Base-by-base conservation (phyloP, 1,140 invertebrate genomes). In the Berghia stephanieae region DNA sequence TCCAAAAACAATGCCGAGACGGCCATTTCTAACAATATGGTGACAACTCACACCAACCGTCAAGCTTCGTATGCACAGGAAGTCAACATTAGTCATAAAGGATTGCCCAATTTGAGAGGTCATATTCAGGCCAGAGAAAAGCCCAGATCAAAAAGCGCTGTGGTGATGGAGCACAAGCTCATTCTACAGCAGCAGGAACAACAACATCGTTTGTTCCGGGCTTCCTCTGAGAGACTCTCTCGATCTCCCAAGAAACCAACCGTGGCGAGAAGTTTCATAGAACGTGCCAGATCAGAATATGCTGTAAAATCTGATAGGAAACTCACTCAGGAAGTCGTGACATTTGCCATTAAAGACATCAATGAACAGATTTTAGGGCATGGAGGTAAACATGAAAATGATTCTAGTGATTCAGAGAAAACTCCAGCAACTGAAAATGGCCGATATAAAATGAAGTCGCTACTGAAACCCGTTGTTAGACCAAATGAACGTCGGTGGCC, bases 381-480 rank as follows among this genome's bases (percentile, higher is more conserved):
- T 16, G 3, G 34, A 24, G 27, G 76, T 73, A 18, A 43, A 40
- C 4, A 81, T 77, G 52, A n/a, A n/a, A n/a, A n/a, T n/a, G n/a
- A n/a, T n/a, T n/a, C n/a, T n/a, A n/a, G n/a, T n/a, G n/a, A n/a
- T n/a, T n/a, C n/a, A n/a, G n/a, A n/a, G n/a, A n/a, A n/a, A n/a
- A n/a, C n/a, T n/a, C n/a, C n/a, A n/a, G n/a, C n/a, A n/a, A n/a
- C n/a, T n/a, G n/a, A n/a, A n/a, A n/a, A n/a, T n/a, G n/a, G n/a
- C n/a, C n/a, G n/a, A n/a, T n/a, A n/a, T n/a, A n/a, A n/a, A n/a
- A n/a, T n/a, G n/a, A n/a, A n/a, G n/a, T 68, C 73, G 42, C 78
- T 79, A 49, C 78, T 79, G 27, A 82, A 83, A 49, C 81, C 82
- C 16, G 78, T 73, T 40, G 44, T 80, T 8, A 60, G 67, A n/a